Evolutionary conservation across 1,140 invertebrate species (phyloP), one percentile per base, ranked within the genome.

Genomic region (Drosophila truncata): DNA sequence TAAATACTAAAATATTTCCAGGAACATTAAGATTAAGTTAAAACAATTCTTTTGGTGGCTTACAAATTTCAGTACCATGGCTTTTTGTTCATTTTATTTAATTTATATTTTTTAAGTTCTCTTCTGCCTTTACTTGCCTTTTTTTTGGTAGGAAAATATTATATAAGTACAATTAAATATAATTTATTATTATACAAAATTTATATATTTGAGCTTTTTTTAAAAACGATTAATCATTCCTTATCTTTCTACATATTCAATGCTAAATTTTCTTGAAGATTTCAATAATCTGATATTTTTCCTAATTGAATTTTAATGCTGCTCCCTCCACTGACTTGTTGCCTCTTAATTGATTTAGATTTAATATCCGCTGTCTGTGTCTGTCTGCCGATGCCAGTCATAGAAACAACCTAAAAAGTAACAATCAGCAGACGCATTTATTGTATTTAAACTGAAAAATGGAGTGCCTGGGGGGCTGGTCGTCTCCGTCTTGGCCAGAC

Each of bases 371-470:
- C 18, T 20, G 37, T 25, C 54, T 18, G 18, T 62, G 20, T 41
- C 65, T 62, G 20, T 41, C 65, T 41, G 13, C 18, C 18, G 42
- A 41, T 44, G 33, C 29, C 37, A 33, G 63, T 33, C 18, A 18
- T 11, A 33, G 33, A 41, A 31, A 50, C n/a, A 72, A 72, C 27
- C 29, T 23, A 6, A 73, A 60, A 78, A 69, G 42, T 39, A 58
- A 78, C 41, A 69, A 78, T 78, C 73, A 61, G 57, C 42, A 69
- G 64, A 64, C 77, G 72, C 77, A 80, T 88, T 83, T 66, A 88
- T 83, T 88, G 77, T 69, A 82, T 60, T 88, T 74, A 87, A 64
- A 80, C 70, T 82, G 47, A 78, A 87, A 64, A 80, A 73, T 82
- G 47, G 54, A 65, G 47, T 25, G 70, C 50, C 80, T 65, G 10